phyloP scores from a whole-genome alignment of 2,888 invertebrate genomes.

The Eustalomyia histrio region DNA sequence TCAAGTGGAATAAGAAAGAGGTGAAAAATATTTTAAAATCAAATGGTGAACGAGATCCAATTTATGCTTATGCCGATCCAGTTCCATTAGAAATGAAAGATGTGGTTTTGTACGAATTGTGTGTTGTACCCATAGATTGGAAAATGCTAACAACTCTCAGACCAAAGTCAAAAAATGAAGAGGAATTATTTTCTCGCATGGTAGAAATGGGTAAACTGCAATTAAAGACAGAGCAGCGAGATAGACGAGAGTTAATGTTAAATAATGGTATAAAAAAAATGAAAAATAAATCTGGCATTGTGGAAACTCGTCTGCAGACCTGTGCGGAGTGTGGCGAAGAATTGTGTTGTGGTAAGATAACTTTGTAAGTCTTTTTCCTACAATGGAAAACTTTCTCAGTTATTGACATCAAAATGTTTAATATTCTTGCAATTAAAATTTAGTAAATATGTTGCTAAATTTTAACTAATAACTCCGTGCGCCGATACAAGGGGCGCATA shows the following conservation, averaged over 20 bases:
- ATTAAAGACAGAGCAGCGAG: conserved; percentile 85
- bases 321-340: conserved; percentile 92
- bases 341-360: conserved; percentile 85
- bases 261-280: conserved; percentile 86
- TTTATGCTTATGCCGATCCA: conserved; percentile 84
- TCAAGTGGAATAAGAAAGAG: conserved; percentile 87
- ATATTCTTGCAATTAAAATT: too few relatives aligned
- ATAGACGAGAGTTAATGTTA: conserved; percentile 84
- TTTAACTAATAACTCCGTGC: too few relatives aligned
- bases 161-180: conserved; percentile 90
- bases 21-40: conserved; percentile 80
- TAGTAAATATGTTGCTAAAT: too few relatives aligned
- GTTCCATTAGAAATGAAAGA: conserved; percentile 89
- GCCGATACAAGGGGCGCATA: too few relatives aligned
- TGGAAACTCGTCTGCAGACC: conserved; percentile 87
- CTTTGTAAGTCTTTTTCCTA: neutral
- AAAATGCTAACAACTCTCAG: conserved; percentile 93
- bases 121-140: conserved; percentile 94
- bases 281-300: conserved; percentile 91
- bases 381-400: too few relatives aligned
- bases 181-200: conserved; percentile 91
- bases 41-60: conserved; percentile 76
- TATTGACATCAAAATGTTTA: too few relatives aligned
- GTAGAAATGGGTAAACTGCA: conserved; percentile 91
- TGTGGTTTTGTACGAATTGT: conserved; percentile 83